phyloP scores from a whole-genome alignment of 2,113 vertebrate species.

The Coregonus clupeaformis region DNA sequence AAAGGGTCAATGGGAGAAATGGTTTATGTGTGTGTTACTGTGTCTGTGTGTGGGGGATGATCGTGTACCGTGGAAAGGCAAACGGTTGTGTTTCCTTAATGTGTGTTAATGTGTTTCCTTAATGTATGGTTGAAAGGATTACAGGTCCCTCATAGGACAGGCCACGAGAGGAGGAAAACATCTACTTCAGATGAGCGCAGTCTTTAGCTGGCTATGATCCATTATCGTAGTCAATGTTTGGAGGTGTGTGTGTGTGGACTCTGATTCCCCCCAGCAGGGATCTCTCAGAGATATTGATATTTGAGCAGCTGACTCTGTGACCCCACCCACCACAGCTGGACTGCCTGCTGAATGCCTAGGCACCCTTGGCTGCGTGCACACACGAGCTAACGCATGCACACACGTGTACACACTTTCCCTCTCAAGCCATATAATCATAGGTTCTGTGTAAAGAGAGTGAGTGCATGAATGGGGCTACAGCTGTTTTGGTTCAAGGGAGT shows the following conservation, averaged over 20 bases:
- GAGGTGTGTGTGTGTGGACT: no score
- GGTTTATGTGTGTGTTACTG: background rate
- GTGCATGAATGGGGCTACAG: constrained; percentile 43
- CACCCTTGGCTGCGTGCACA: background rate
- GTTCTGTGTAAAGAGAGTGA: constrained; percentile 57
- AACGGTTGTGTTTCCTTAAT: constrained; percentile 4
- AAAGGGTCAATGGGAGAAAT: constrained; percentile 1
- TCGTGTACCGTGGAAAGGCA: background rate
- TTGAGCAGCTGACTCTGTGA: no score
- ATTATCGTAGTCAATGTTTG: no score
- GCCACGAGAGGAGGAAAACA: constrained; percentile 2
- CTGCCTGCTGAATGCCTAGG: no score
- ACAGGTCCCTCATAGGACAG: constrained; percentile 1
- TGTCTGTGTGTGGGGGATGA: background rate
- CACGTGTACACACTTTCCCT: background rate
- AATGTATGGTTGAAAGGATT: constrained; percentile 15
- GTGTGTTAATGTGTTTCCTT: constrained; percentile 7
- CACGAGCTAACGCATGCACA: background rate
- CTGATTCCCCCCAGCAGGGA: no score
- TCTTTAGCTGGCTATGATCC: constrained; percentile 18
- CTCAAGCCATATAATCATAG: constrained; percentile 30
- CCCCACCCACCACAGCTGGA: no score
- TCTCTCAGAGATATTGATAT: no score
- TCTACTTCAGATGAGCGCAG: constrained; percentile 25
- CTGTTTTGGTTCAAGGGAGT: constrained; percentile 30